Evolutionary conservation across 2,797 vertebrate species (phyloP).

Genomic region (Nannoperca australis): DNA sequence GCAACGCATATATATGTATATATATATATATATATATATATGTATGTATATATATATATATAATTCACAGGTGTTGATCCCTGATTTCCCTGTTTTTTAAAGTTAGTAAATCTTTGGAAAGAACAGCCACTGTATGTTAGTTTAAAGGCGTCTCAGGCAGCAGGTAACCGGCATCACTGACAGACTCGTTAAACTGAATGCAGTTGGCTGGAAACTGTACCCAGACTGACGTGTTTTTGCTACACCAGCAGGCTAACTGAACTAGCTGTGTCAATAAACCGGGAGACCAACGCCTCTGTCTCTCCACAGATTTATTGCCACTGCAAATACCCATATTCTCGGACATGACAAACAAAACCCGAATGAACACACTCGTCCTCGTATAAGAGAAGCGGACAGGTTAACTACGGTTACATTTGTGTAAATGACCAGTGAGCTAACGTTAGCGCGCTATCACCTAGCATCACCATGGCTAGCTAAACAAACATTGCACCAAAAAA

Average conservation of each 20-base stretch:
- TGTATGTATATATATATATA: no score
- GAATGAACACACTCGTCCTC: not conserved
- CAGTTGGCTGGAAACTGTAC: not conserved
- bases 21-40: no score
- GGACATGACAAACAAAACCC: not conserved
- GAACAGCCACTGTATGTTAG: not conserved
- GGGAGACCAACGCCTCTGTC: slow-evolving; percentile 51
- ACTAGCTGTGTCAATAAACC: slow-evolving; percentile 76
- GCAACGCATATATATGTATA: no score
- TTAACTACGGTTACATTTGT: not conserved
- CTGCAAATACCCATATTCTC: not conserved
- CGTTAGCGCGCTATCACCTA: slow-evolving; percentile 58
- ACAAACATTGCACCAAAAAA: slow-evolving; percentile 84
- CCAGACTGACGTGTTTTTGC: not conserved
- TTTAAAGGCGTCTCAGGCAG: not conserved
- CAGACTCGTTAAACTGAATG: not conserved
- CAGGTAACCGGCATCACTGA: not conserved
- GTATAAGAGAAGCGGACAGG: not conserved
- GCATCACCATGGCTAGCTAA: slow-evolving; percentile 75
- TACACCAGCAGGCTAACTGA: slow-evolving; percentile 47
- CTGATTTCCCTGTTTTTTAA: no score
- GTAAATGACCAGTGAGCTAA: slow-evolving; percentile 1
- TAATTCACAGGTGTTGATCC: not conserved
- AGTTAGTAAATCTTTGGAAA: not conserved
- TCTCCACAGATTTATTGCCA: not conserved